Conservation (phyloP, 1,140 invertebrate genomes). For the Caenorhabditis remanei region DNA sequence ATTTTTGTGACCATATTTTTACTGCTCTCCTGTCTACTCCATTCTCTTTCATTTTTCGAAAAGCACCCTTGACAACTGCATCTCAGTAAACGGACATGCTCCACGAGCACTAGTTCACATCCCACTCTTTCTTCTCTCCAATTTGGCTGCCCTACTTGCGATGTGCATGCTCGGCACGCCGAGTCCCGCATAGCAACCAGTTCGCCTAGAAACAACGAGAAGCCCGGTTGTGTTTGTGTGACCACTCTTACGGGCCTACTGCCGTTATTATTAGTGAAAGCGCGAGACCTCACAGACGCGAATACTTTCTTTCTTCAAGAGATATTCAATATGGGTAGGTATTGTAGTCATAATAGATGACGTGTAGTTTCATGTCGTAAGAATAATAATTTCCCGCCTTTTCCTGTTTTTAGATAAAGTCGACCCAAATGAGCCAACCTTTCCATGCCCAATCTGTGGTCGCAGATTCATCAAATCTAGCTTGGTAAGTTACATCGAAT, state of each 20-base stretch:
- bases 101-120: slow-evolving; percentile 45
- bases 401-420: slow-evolving; percentile 31
- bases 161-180: slow-evolving; percentile 31
- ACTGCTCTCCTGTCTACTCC: not conserved
- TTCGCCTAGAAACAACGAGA: slow-evolving; percentile 52
- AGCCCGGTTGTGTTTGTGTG: slow-evolving; percentile 34
- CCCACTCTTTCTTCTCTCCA: slow-evolving; percentile 16
- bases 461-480: slow-evolving; percentile 59
- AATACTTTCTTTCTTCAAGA: not conserved
- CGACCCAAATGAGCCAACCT: slow-evolving; percentile 44
- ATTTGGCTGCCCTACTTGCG: slow-evolving; percentile 27
- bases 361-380: not conserved
- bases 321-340: slow-evolving; percentile 21
- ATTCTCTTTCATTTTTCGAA: slow-evolving; percentile 1
- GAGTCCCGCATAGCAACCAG: slow-evolving; percentile 42
- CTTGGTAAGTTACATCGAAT: slow-evolving; percentile 13
- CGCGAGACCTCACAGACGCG: not conserved
- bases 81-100: slow-evolving; percentile 15
- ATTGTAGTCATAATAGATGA: not conserved
- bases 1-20: not conserved
- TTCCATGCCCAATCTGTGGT: slow-evolving; percentile 50
- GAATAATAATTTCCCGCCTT: not conserved
- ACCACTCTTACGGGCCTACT: slow-evolving; percentile 27
- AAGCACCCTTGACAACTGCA: slow-evolving; percentile 24
- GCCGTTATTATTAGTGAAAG: slow-evolving; percentile 49